A percentile compares a stretch with the other conserved stretches of the same genome.
Conservation (phyloP, 2,888 invertebrate species). For the Piscicola geometra region DNA sequence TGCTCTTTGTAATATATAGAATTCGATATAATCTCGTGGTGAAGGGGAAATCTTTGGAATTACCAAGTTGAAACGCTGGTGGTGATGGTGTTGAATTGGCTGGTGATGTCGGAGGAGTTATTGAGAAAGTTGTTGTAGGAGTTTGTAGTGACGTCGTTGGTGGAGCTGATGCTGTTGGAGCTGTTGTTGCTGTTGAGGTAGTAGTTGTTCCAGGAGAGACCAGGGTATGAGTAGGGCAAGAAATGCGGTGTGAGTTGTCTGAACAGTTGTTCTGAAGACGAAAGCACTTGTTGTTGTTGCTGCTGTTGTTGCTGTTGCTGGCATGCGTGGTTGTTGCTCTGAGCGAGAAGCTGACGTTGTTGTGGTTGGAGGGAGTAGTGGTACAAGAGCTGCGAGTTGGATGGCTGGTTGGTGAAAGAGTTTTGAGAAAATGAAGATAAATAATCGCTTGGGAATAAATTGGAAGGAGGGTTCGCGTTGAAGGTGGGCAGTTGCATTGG, state of each 20-base stretch:
- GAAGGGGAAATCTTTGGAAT: neutral
- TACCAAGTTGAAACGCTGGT: neutral
- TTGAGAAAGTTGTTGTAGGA: neutral
- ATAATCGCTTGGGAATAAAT: neutral
- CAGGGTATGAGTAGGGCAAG: neutral
- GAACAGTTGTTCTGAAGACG: constrained; percentile 12
- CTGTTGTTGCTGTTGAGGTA: neutral
- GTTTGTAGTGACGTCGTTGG: too few species aligned
- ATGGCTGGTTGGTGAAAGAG: neutral
- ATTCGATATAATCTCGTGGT: neutral
- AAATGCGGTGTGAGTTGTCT: constrained; percentile 3
- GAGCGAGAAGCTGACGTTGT: neutral
- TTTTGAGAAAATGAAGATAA: neutral
- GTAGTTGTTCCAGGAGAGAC: constrained; percentile 1
- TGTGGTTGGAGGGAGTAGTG: neutral
- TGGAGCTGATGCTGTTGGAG: too few species aligned
- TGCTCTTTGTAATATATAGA: too few species aligned
- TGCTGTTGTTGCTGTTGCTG: neutral
- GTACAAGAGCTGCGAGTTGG: neutral
- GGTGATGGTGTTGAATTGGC: neutral
- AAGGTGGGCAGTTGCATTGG: neutral
- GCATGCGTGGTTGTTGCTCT: neutral
- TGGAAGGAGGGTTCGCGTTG: neutral
- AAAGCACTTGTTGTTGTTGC: neutral
- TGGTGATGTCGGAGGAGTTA: neutral